Conservation (phyloP, 2,113 vertebrate species). For the Scytalopus superciliaris region DNA sequence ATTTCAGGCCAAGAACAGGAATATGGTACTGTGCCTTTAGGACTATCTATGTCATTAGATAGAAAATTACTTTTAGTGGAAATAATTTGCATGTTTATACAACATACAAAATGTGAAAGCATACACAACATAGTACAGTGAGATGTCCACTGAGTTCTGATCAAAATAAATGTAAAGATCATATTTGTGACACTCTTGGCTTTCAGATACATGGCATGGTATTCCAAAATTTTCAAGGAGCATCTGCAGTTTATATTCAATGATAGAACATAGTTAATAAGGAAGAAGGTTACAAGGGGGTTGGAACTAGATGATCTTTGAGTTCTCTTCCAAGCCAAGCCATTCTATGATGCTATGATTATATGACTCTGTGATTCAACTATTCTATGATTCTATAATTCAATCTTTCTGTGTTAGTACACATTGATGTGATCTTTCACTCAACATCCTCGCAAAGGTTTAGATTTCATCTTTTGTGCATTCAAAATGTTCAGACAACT, state of each 20-base stretch:
- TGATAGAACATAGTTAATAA: not conserved
- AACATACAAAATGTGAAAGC: not conserved
- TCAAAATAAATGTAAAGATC: not conserved
- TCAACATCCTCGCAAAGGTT: not conserved
- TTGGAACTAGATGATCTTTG: not conserved
- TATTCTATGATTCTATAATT: not conserved
- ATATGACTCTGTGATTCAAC: no score
- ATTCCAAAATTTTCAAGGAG: not conserved
- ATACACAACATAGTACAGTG: not conserved
- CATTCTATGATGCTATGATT: not conserved
- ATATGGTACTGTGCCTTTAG: not conserved
- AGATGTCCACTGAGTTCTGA: not conserved
- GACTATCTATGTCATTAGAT: not conserved
- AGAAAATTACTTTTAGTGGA: not conserved
- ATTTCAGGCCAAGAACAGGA: not conserved
- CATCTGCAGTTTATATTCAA: not conserved
- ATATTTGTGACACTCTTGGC: not conserved
- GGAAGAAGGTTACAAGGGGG: rapidly evolving
- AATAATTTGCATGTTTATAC: not conserved
- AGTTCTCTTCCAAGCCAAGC: not conserved
- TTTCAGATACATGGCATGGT: not conserved
- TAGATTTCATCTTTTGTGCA: not conserved
- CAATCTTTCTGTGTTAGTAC: not conserved
- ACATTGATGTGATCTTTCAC: not conserved
- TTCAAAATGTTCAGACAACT: not conserved